Conservation (phyloP, 2,113 vertebrate genomes). For the Megaceryle maxima region DNA sequence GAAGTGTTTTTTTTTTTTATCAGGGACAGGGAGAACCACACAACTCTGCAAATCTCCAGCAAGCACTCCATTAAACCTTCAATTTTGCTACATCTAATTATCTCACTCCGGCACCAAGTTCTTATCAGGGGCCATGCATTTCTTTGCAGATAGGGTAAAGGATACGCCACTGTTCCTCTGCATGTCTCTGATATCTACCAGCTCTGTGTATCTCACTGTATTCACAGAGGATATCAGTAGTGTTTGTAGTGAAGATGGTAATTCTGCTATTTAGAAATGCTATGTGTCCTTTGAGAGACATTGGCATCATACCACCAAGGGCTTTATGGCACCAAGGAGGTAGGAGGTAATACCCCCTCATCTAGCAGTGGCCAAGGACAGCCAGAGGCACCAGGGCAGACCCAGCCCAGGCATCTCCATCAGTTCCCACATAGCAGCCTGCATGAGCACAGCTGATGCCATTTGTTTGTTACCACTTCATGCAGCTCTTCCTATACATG, state of each 20-base stretch:
- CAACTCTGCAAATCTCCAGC: background rate
- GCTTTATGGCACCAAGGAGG: background rate
- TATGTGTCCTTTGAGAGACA: background rate
- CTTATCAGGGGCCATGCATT: background rate
- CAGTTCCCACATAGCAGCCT: background rate
- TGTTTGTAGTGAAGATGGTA: background rate
- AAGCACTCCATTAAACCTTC: conserved; percentile 7
- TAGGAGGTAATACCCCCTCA: background rate
- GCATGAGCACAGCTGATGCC: fast-evolving
- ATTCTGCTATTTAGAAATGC: background rate
- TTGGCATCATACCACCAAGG: no score
- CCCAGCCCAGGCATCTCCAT: background rate
- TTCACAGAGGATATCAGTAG: background rate
- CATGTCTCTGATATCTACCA: fast-evolving
- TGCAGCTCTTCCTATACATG: fast-evolving
- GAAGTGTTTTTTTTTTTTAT: background rate
- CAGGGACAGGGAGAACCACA: background rate
- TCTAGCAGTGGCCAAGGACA: background rate
- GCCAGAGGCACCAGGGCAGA: fast-evolving
- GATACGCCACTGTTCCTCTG: background rate
- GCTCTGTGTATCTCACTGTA: background rate
- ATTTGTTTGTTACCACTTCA: background rate
- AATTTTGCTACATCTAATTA: conserved; percentile 11
- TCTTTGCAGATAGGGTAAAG: background rate
- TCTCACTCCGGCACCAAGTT: background rate